phyloP scores from a whole-genome alignment of 1,140 invertebrate species.

The Diachasma alloeum region DNA sequence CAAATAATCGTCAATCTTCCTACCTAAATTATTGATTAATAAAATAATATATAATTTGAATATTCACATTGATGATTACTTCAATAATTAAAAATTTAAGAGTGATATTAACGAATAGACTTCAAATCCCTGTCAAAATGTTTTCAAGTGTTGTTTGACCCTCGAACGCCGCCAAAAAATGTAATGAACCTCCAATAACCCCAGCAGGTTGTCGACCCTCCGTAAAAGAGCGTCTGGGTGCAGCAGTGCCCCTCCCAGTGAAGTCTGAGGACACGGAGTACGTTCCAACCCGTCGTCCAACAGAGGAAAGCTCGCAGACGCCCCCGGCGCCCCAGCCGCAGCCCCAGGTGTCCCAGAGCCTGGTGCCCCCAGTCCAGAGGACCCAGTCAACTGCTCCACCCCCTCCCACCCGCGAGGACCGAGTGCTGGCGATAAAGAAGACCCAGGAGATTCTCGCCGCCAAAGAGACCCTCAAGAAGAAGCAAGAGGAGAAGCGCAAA shows the following conservation, averaged over 20 bases:
- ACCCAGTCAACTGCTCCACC: background rate
- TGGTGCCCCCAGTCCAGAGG: constrained; percentile 38
- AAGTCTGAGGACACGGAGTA: constrained; percentile 60
- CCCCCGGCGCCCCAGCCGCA: constrained; percentile 19
- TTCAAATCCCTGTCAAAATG: too few species aligned
- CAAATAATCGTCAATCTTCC: too few species aligned
- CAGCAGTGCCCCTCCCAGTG: constrained; percentile 43
- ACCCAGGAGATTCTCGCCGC: constrained; percentile 70
- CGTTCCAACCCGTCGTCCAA: constrained; percentile 57
- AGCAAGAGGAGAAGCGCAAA: constrained; percentile 73
- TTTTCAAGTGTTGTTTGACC: too few species aligned
- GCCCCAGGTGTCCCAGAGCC: constrained; percentile 23
- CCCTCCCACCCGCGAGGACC: constrained; percentile 50
- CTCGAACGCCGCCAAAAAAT: too few species aligned
- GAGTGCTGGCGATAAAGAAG: constrained; percentile 70
- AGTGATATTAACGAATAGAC: too few species aligned
- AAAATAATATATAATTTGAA: too few species aligned
- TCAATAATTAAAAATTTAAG: too few species aligned
- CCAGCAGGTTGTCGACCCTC: constrained; percentile 49
- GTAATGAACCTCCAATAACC: too few species aligned
- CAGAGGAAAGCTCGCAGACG: constrained; percentile 48
- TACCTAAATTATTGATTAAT: too few species aligned
- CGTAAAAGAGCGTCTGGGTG: constrained; percentile 60
- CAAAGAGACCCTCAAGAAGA: constrained; percentile 71
- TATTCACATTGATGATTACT: too few species aligned